These are phyloP conservation scores for Empidonax traillii DNA, from an alignment of 2,113 vertebrate species.

Conservation along the genomic window DNA sequence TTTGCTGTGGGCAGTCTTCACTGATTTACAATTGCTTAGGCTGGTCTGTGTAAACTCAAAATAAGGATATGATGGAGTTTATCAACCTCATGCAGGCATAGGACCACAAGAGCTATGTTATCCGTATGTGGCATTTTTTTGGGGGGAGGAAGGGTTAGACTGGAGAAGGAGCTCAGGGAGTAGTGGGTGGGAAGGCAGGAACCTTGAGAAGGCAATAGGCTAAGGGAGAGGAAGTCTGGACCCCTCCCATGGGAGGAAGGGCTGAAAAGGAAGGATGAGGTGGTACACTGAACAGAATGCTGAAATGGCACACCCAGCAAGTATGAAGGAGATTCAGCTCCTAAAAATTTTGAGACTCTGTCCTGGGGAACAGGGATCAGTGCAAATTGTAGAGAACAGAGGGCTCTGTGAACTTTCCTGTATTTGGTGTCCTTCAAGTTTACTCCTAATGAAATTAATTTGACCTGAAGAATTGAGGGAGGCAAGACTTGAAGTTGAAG, in stretches of 20 bases:
- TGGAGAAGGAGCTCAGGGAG: background rate
- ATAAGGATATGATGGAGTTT: background rate
- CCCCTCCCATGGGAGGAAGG: slow-evolving; percentile 11
- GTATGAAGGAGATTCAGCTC: background rate
- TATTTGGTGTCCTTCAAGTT: background rate
- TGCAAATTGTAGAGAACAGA: background rate
- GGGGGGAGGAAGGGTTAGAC: background rate
- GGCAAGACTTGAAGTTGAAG: background rate
- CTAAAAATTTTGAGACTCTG: background rate
- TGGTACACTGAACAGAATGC: background rate
- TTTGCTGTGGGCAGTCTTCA: background rate
- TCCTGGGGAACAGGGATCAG: background rate
- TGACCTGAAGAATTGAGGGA: background rate
- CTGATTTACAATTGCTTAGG: background rate
- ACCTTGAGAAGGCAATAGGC: background rate
- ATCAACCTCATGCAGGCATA: background rate
- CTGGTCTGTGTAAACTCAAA: background rate
- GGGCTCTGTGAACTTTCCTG: background rate
- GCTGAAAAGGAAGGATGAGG: slow-evolving; percentile 38
- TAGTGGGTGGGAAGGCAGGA: background rate
- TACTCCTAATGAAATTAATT: background rate
- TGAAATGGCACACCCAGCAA: background rate
- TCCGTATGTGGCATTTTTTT: background rate
- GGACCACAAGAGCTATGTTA: background rate
- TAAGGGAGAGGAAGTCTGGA: background rate